A percentile compares a stretch with the other conserved stretches of the same genome.
These are phyloP conservation scores for Aurelia sp. DNA, from an alignment of 30 jellyfish, hydroid and myxozoan species.

Conservation along the genomic window DNA sequence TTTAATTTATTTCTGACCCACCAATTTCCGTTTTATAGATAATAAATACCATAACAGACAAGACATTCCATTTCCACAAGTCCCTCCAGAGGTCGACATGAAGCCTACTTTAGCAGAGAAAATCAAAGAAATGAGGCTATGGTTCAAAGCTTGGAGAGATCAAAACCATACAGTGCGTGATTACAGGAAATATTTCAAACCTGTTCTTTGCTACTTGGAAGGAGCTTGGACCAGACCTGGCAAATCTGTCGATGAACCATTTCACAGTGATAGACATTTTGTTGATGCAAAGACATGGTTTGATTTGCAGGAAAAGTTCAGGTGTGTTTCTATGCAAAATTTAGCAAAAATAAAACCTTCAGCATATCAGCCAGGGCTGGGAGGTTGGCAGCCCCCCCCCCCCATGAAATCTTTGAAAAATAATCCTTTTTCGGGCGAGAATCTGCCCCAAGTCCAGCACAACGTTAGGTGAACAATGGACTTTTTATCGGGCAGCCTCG, in stretches of 20 bases:
- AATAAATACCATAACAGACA: conserved; percentile 44
- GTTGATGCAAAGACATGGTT: conserved; percentile 91
- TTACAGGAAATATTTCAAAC: conserved; percentile 83
- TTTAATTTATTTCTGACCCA: no score
- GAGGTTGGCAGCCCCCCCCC: no score
- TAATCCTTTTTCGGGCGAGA: no score
- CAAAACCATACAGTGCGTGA: conserved; percentile 80
- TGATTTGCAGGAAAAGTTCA: conserved; percentile 81
- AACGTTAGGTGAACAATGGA: no score
- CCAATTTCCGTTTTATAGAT: not conserved
- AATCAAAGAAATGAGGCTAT: conserved; percentile 83
- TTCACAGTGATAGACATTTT: conserved; percentile 92
- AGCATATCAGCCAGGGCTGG: no score
- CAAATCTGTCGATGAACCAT: conserved; percentile 78
- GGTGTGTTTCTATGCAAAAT: conserved; percentile 1
- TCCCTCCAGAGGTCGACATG: conserved; percentile 74
- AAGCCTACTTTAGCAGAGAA: conserved; percentile 38
- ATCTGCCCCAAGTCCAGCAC: no score
- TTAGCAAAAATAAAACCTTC: no score
- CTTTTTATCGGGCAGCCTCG: no score
- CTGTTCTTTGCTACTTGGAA: conserved; percentile 91
- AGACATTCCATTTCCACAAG: conserved; percentile 91
- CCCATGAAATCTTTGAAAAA: no score
- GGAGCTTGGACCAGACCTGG: conserved; percentile 96
- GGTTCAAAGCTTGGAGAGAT: conserved; percentile 96